Evolutionary conservation across 2,888 invertebrate species (phyloP), one percentile per base, ranked within the genome.

Genomic region (Vandiemenella viatica): DNA sequence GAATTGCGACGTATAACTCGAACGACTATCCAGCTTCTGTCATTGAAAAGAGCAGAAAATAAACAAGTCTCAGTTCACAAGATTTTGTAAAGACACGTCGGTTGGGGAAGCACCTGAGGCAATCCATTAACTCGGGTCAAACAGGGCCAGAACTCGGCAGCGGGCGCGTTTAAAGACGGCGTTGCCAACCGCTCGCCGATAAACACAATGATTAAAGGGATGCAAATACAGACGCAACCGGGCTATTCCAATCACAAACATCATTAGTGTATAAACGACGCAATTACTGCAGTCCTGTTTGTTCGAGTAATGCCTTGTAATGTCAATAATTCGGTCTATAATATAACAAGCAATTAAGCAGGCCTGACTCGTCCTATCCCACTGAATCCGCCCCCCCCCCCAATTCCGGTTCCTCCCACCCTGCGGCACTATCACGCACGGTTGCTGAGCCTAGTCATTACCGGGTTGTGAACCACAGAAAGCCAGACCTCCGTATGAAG

Each of bases 241-340:
- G n/a, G 41, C 16, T 13, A 41, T 41, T 26, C 45, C 45, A 45
- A 45, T 45, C 45, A 26, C 45, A 45, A 45, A 45, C 45, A 45
- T 45, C 45, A 45, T 45, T 45, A 45, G 45, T 16, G 45, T 17
- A 20, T 45, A 45, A 45, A 45, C 45, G 45, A 45, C 16, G 45
- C 45, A 45, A 45, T 45, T 45, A 45, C 26, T 20, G 22, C 21
- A 23, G 45, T 20, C 32, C 32, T 45, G 45, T 45, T 45, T 45
- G 45, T 45, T 26, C 37, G 20, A 45, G 45, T 45, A 17, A 45
- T 45, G 37, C 37, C 45, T 16, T 16, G 13, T 21, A 42, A 42
- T 42, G 42, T 42, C 42, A 42, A 42, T 42, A 42, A 42, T 42
- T 42, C 19, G 42, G 19, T 21, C 42, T 20, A 42, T 42, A 42